Evolutionary conservation across 2,797 vertebrate species (phyloP).

Genomic region (Premnoplex brunnescens): DNA sequence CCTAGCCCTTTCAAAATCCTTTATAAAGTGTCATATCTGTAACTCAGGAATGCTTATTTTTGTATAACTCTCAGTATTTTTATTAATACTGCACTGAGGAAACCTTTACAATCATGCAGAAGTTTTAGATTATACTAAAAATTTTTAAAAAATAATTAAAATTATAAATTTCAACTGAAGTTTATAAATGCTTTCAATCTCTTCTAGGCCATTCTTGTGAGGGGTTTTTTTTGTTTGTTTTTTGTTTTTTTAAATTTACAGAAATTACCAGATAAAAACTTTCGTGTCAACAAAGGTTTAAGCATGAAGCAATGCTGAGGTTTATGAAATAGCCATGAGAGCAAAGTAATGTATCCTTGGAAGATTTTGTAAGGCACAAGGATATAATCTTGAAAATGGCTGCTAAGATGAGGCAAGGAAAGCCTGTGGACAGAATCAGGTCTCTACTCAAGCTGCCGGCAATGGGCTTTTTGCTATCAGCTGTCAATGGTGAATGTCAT

Average conservation of each 20-base stretch:
- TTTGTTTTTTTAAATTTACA: neutral
- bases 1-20: neutral
- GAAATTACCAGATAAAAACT: neutral
- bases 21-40: neutral
- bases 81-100: neutral
- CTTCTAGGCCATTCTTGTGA: neutral
- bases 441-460: neutral
- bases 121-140: neutral
- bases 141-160: neutral
- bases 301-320: neutral
- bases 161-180: neutral
- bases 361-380: neutral
- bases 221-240: neutral
- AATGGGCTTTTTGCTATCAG: neutral
- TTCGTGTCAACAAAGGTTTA: neutral
- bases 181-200: neutral
- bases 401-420: neutral
- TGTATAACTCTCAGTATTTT: neutral
- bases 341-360: neutral
- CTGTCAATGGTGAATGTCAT: neutral
- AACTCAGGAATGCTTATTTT: neutral
- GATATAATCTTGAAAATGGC: neutral
- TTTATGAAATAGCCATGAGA: neutral
- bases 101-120: neutral
- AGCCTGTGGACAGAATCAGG: neutral